Conservation (phyloP, 2,888 invertebrate genomes). For the Nemoura dubitans region DNA sequence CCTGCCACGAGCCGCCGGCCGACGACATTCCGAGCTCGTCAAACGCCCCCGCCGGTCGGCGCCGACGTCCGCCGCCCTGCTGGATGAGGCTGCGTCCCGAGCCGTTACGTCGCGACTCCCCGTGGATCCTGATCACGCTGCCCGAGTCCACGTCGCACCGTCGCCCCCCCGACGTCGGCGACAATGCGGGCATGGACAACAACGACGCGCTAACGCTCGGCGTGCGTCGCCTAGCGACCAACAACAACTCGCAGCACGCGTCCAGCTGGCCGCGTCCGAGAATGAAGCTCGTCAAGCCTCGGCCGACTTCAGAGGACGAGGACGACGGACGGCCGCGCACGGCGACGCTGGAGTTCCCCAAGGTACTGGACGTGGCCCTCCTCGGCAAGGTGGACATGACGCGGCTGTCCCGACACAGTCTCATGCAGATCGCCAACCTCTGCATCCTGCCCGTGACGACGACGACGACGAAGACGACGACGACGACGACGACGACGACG, state of each 20-base stretch:
- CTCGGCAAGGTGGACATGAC: slow-evolving; percentile 68
- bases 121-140: slow-evolving; percentile 30
- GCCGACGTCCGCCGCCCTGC: background rate
- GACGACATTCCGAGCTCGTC: too few species aligned
- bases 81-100: slow-evolving; percentile 22
- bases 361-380: slow-evolving; percentile 64
- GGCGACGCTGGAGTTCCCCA: slow-evolving; percentile 66
- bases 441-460: slow-evolving; percentile 57
- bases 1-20: too few species aligned
- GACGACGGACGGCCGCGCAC: slow-evolving; percentile 61
- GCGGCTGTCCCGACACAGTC: slow-evolving; percentile 63
- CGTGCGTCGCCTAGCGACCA: slow-evolving; percentile 17
- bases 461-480: slow-evolving; percentile 23
- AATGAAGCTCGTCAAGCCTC: slow-evolving; percentile 1
- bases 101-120: background rate
- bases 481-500: slow-evolving; percentile 23
- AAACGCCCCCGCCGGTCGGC: background rate
- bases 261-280: slow-evolving; percentile 45
- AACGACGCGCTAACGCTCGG: slow-evolving; percentile 20
- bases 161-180: background rate
- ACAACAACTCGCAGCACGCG: slow-evolving; percentile 34
- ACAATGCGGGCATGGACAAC: background rate
- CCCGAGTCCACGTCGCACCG: background rate
- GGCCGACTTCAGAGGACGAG: background rate
- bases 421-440: slow-evolving; percentile 60